Base-by-base conservation (phyloP, 2,888 invertebrate genomes). In the Anoplius nigerrimus region DNA sequence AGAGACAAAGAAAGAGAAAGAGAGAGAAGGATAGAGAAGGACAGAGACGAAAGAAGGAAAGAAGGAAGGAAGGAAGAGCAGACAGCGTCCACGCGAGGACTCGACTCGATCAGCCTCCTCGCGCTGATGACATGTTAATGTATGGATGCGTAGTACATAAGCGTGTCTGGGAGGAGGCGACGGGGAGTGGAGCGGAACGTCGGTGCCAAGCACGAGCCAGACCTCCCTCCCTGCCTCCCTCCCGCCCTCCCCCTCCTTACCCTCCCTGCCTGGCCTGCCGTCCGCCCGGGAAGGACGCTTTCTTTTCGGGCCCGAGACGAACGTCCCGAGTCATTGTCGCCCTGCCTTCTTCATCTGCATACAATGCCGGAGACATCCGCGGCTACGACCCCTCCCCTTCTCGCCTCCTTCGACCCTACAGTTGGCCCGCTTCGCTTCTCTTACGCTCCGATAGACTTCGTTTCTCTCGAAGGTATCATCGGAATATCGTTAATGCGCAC, bases 341-440 rank as follows among this genome's bases (percentile, higher is more conserved):
- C 87, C 86, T 85, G 87, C 87, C 88, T 87, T 87, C 84, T 86
- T 88, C 84, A 88, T 88, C 87, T 88, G 83, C 88, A 88, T 88
- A 88, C 88, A 88, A 88, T 87, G 82, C 84, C 65, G 74, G 81
- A 84, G 84, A 85, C 84, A 86, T 80, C 82, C 80, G 79, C 81
- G 82, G 80, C 77, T 69, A 72, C 62, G 51, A 60, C 75, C 62
- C 54, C 22, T 43, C 51, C 52, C 34, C 45, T 27, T 55, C 58
- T 56, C 27, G 34, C 64, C 46, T 43, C 46, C 53, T 58, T 45
- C 34, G 51, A 45, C 55, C 42, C 52, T n/a, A n/a, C n/a, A n/a
- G n/a, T 18, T 60, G 42, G 11, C n/a, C 20, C 45, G 13, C 34
- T 57, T 20, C 46, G 8, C 42, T 53, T 45, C 42, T 43, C 52